Evolutionary conservation across 2,113 vertebrate species (phyloP).

Genomic region (Thalassoma bifasciatum): DNA sequence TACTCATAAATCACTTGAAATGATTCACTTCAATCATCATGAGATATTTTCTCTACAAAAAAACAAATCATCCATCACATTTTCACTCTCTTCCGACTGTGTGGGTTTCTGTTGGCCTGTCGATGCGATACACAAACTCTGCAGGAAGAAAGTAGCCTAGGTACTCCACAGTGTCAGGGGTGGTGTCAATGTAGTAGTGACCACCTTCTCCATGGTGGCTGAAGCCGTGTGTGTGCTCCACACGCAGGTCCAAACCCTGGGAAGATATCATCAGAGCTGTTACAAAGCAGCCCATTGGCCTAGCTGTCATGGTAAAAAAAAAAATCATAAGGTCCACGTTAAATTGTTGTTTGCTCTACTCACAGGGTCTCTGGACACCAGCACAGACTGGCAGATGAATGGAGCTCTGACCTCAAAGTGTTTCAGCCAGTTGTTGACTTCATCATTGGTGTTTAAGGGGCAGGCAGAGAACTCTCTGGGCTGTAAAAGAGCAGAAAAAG

Average conservation of each 20-base stretch:
- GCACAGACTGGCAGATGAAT: constrained; percentile 93
- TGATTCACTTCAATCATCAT: not conserved
- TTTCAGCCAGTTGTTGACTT: constrained; percentile 91
- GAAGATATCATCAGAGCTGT: not conserved
- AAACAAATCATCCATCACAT: not conserved
- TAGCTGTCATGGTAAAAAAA: not conserved
- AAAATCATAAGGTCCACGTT: not conserved
- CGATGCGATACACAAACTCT: constrained; percentile 92
- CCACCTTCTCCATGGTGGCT: constrained; percentile 95
- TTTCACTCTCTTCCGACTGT: constrained; percentile 85
- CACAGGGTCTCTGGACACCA: constrained; percentile 95
- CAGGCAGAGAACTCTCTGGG: constrained; percentile 92
- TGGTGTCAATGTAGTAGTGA: constrained; percentile 96
- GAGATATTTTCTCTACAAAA: not conserved
- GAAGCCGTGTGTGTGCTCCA: constrained; percentile 96
- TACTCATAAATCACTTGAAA: no score
- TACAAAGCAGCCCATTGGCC: not conserved
- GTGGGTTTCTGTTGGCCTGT: constrained; percentile 89
- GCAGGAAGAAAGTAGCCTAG: constrained; percentile 92
- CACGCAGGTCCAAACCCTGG: constrained; percentile 93
- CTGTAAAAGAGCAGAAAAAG: constrained; percentile 73
- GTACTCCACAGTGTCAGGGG: constrained; percentile 91
- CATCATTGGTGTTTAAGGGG: constrained; percentile 88
- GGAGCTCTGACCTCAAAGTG: constrained; percentile 95
- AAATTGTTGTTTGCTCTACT: constrained; percentile 68